Conservation (phyloP, 2,113 vertebrate species). For the Leptobrachium ailaonicum region DNA sequence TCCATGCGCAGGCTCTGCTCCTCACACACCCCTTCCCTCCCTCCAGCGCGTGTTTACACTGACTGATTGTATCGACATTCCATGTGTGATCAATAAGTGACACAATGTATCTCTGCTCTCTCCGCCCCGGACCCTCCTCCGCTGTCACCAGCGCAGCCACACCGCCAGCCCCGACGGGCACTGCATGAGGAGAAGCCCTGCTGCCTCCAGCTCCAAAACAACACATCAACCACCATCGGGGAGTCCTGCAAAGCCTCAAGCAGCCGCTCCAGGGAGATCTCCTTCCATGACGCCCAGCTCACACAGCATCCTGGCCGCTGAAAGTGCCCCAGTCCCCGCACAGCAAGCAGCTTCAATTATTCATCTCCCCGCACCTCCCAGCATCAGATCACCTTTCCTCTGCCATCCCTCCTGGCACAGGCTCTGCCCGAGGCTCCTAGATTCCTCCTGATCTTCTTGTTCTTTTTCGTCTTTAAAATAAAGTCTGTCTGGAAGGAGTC, state of each 20-base stretch:
- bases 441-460: neutral
- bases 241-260: neutral
- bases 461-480: neutral
- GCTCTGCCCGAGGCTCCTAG: neutral
- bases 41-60: slow-evolving; percentile 57
- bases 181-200: neutral
- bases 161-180: too few species aligned
- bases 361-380: neutral
- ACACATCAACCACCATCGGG: neutral
- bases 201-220: neutral
- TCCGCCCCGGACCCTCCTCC: slow-evolving; percentile 5
- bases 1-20: neutral
- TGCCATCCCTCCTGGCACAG: neutral
- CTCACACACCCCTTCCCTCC: slow-evolving; percentile 3
- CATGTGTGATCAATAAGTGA: slow-evolving; percentile 53
- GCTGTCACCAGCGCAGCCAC: slow-evolving; percentile 54
- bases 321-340: neutral
- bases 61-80: slow-evolving; percentile 59
- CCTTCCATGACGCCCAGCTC: neutral
- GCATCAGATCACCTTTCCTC: slow-evolving; percentile 5
- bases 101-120: slow-evolving; percentile 52
- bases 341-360: neutral
- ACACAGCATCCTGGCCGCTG: neutral
- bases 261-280: neutral
- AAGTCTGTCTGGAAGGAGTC: neutral